Conservation (phyloP, 2,113 vertebrate genomes). For the Brachypodius melanocephalos region DNA sequence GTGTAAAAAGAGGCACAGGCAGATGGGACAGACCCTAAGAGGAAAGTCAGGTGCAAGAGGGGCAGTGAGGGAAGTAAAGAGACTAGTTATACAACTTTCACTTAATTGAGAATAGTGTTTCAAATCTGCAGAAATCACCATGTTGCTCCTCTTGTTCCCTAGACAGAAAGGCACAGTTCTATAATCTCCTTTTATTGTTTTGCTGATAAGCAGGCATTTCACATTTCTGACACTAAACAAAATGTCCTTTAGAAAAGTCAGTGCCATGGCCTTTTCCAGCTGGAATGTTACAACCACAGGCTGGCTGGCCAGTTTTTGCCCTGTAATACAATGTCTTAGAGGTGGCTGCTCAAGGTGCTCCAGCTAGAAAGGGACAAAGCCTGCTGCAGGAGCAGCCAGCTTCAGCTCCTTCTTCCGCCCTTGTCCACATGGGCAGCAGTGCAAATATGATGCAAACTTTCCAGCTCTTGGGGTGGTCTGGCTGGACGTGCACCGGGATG, state of each 20-base stretch:
- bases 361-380: background rate
- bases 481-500: accelerated
- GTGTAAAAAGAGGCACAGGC: background rate
- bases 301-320: background rate
- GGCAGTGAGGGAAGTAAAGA: background rate
- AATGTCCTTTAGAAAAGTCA: constrained; percentile 30
- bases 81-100: background rate
- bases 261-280: background rate
- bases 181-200: constrained; percentile 54
- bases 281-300: background rate
- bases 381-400: background rate
- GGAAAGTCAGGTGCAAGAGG: background rate
- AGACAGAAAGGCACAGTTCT: constrained; percentile 33
- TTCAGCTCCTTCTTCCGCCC: background rate
- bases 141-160: background rate
- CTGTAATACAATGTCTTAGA: background rate
- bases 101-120: background rate
- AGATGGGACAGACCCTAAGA: accelerated
- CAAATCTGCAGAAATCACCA: constrained; percentile 32
- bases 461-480: background rate
- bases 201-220: constrained; percentile 63
- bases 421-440: background rate
- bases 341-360: background rate
- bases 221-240: constrained; percentile 30
- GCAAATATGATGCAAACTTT: background rate